Base-by-base conservation (phyloP, 2,113 vertebrate species). In the Corythornis vintsioides region DNA sequence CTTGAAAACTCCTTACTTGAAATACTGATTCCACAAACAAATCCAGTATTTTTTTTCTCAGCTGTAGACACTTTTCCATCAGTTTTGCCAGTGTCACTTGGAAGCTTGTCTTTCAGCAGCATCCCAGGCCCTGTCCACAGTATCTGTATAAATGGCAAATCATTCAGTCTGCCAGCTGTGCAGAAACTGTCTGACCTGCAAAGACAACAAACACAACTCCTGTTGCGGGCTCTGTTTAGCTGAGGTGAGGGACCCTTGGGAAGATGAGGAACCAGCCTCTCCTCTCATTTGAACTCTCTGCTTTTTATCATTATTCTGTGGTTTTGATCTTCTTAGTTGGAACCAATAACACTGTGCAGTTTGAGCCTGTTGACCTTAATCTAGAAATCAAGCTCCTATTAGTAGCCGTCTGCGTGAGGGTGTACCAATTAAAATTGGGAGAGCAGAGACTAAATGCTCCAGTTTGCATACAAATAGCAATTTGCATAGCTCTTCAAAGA, bases 391-490 rank as follows among this genome's bases (percentile, higher is more conserved):
- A 89, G 83, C 78, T 89, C 93, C 96, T 95, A 89, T 89, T 94
- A 97, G 66, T 83, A 93, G 81, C 90, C 3, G 0, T 94, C 74
- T 91, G 92, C 61, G 78, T 90, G 95, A 97, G 95, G 90, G 81
- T 96, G 48, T 85, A 82, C 96, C 96, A 97, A 96, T 98, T 97
- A 97, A 97, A 97, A 97, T 96, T 95, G 96, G 87, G 91, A 96
- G 95, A 97, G 91, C 97, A 96, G 97, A 97, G 94, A 94, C 90
- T 96, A 96, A 96, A 96, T 96, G 94, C 93, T 96, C 92, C 65
- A 90, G 90, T 96, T 95, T 96, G 95, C 94, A 93, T 94, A 95
- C 91, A 95, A 97, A 96, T 94, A 97, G 67, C 72, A 94, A 94
- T 97, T 95, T 96, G 83, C 82, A 63, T 74, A 92, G 87, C 88